phyloP scores from a whole-genome alignment of 1,140 invertebrate genomes.

The Micrasema longulum region DNA sequence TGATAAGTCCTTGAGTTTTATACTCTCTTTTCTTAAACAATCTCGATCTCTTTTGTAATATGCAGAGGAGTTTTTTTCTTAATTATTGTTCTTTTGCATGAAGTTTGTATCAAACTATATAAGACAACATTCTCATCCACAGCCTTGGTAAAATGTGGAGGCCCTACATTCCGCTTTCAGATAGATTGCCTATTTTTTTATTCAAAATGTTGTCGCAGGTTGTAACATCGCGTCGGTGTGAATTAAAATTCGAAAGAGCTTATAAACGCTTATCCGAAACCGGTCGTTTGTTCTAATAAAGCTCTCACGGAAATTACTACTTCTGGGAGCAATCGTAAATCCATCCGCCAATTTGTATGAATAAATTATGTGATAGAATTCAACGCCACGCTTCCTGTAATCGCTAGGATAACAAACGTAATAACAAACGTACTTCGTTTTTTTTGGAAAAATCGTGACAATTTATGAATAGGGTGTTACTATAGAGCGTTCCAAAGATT shows the following conservation, averaged over 20 bases:
- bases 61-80: too few species aligned
- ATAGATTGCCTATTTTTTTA: constrained; percentile 38
- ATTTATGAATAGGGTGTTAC: too few species aligned
- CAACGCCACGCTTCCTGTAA: constrained; percentile 4
- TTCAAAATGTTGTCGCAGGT: constrained; percentile 38
- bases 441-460: too few species aligned
- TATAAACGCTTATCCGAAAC: constrained; percentile 20
- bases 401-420: background rate
- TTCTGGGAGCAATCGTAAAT: constrained; percentile 11
- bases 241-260: constrained; percentile 33
- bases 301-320: constrained; percentile 31
- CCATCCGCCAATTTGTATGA: background rate
- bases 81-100: too few species aligned
- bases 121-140: too few species aligned
- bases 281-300: constrained; percentile 40
- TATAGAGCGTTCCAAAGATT: too few species aligned
- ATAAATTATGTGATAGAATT: constrained; percentile 16
- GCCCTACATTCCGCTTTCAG: constrained; percentile 11
- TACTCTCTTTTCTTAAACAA: too few species aligned
- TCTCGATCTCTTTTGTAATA: too few species aligned
- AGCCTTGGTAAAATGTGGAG: too few species aligned
- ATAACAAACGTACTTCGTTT: background rate
- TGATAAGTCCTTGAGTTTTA: too few species aligned
- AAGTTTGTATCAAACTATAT: too few species aligned
- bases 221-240: constrained; percentile 17